phyloP scores from a whole-genome alignment of 2,113 vertebrate species.

The Gavia stellata region DNA sequence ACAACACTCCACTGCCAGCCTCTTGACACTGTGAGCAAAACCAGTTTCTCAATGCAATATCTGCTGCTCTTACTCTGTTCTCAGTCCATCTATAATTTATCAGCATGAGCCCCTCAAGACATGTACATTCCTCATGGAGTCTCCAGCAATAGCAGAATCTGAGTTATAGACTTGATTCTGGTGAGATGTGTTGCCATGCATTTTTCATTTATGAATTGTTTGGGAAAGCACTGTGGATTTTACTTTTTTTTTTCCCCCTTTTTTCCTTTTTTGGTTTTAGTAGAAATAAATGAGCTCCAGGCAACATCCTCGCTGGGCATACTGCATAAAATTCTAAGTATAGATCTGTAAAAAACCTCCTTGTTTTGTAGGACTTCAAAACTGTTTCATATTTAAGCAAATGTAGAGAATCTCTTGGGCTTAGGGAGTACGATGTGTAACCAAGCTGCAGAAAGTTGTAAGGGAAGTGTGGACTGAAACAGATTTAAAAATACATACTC shows the following conservation, averaged over 20 bases:
- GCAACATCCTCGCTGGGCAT: background rate
- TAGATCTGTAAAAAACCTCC: background rate
- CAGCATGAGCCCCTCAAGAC: background rate
- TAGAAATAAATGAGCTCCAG: background rate
- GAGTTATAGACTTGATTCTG: background rate
- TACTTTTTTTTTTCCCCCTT: too few species aligned
- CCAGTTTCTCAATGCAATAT: rapidly evolving
- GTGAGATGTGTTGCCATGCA: background rate
- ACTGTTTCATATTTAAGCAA: background rate
- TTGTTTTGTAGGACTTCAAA: background rate
- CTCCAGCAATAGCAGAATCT: background rate
- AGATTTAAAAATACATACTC: background rate
- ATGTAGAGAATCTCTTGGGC: background rate
- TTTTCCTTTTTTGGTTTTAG: background rate
- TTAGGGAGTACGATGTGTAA: background rate
- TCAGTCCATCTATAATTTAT: background rate
- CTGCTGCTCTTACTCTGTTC: background rate
- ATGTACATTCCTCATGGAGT: background rate
- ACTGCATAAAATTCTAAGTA: background rate
- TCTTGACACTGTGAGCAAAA: background rate
- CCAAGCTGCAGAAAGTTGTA: background rate
- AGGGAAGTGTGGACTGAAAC: background rate
- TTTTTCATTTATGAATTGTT: background rate
- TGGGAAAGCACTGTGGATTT: background rate
- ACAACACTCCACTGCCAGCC: background rate